Percentiles rank a stretch among this genome's conserved stretches.
These are phyloP conservation scores for Meriones psammophilus DNA, from an alignment of 2,797 vertebrate genomes.

Conservation along the genomic window DNA sequence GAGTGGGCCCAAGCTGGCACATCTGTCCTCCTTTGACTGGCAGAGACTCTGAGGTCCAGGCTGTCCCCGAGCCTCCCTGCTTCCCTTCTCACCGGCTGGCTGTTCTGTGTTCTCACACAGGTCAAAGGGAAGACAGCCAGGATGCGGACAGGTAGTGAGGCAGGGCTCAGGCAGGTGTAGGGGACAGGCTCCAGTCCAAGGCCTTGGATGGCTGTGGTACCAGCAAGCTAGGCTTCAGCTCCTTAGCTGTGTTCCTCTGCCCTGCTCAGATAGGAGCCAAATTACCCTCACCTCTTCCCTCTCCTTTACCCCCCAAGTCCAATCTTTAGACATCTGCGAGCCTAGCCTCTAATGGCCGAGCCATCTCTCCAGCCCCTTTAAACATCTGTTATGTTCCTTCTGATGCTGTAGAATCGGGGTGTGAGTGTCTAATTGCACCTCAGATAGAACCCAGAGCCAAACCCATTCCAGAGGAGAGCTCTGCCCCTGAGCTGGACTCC, in stretches of 20 bases:
- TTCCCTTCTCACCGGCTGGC: neutral
- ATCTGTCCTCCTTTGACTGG: neutral
- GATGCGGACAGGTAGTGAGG: neutral
- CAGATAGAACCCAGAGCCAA: neutral
- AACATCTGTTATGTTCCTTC: neutral
- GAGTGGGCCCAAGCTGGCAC: neutral
- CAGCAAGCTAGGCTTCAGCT: neutral
- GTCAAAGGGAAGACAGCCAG: neutral
- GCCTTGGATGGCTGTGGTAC: no score
- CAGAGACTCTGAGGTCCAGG: neutral
- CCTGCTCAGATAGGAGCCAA: neutral
- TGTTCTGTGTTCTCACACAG: neutral
- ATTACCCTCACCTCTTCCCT: neutral
- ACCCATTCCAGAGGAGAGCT: no score
- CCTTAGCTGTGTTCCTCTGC: neutral
- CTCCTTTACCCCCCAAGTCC: neutral
- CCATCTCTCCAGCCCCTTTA: neutral
- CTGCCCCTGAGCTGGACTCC: neutral
- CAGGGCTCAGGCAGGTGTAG: neutral
- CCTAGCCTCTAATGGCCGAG: neutral
- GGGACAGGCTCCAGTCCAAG: neutral
- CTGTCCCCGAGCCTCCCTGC: neutral
- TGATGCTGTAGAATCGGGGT: neutral
- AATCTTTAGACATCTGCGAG: neutral
- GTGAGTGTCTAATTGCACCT: neutral